Conservation (phyloP, 2,113 vertebrate species). For the Ictidomys tridecemlineatus region DNA sequence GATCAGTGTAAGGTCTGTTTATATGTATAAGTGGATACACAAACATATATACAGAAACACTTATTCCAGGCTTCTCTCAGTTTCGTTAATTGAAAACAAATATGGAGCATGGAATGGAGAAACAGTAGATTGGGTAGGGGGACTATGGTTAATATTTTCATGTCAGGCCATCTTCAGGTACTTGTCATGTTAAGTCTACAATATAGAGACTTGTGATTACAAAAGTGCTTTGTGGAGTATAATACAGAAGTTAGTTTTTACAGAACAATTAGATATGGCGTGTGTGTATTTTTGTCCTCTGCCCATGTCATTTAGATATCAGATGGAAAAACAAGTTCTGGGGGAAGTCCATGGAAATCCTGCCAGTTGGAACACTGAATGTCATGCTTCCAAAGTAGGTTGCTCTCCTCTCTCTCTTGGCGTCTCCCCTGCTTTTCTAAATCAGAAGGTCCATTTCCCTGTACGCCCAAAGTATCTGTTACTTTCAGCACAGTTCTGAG, state of each 20-base stretch:
- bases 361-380: constrained; percentile 96
- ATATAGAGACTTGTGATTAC: background rate
- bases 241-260: constrained; percentile 1
- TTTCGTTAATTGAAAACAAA: constrained; percentile 41
- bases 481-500: background rate
- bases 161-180: background rate
- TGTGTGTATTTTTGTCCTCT: constrained; percentile 51
- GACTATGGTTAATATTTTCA: constrained; percentile 3
- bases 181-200: background rate
- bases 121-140: background rate
- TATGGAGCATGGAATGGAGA: background rate
- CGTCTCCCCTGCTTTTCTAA: constrained; percentile 13
- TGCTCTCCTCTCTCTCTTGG: constrained; percentile 16
- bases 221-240: background rate
- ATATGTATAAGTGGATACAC: background rate
- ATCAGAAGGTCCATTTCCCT: background rate
- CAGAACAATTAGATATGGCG: background rate
- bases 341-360: constrained; percentile 99
- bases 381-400: constrained; percentile 96
- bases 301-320: constrained; percentile 91
- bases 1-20: background rate
- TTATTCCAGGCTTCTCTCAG: background rate
- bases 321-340: constrained; percentile 99
- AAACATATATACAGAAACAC: background rate
- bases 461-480: background rate